phyloP scores from a whole-genome alignment of 1,140 invertebrate genomes.

The Trissolcus basalis region DNA sequence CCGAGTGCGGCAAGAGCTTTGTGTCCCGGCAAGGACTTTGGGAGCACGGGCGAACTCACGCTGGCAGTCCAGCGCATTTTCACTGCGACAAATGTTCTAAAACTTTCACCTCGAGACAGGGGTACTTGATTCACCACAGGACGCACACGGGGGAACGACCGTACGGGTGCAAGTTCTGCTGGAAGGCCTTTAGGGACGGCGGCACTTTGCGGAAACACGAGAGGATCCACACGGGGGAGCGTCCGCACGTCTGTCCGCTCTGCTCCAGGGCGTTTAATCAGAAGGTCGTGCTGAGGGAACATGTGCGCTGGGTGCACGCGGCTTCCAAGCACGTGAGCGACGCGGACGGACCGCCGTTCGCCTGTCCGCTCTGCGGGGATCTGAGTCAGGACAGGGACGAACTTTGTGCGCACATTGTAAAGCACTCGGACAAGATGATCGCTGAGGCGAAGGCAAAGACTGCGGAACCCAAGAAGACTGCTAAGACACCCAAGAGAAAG shows the following conservation, averaged over 20 bases:
- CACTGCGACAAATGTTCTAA: constrained; percentile 79
- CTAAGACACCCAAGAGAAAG: constrained; percentile 64
- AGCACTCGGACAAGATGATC: constrained; percentile 76
- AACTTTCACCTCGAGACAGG: constrained; percentile 79
- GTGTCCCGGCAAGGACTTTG: constrained; percentile 75
- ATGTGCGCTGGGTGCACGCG: constrained; percentile 76
- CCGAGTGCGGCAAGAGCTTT: constrained; percentile 75
- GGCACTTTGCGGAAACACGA: constrained; percentile 80
- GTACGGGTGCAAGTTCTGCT: constrained; percentile 86
- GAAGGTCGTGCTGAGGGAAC: constrained; percentile 76
- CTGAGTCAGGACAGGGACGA: constrained; percentile 74
- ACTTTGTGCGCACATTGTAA: constrained; percentile 76
- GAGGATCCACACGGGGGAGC: constrained; percentile 80
- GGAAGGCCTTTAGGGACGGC: constrained; percentile 84
- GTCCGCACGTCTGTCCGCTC: constrained; percentile 81
- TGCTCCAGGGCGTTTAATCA: constrained; percentile 80
- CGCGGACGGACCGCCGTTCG: constrained; percentile 63
- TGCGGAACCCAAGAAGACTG: constrained; percentile 57
- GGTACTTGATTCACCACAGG: constrained; percentile 81
- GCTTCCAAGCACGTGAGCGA: constrained; percentile 70
- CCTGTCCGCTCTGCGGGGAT: constrained; percentile 72
- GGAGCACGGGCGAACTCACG: constrained; percentile 75
- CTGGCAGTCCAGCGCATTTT: constrained; percentile 73
- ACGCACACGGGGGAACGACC: constrained; percentile 80
- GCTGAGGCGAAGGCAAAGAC: constrained; percentile 73